Percentiles rank a stretch among this genome's conserved stretches.
These are phyloP conservation scores for Acanthaster planci DNA, from an alignment of 35 echinoderm and acorn worm genomes.

Conservation along the genomic window DNA sequence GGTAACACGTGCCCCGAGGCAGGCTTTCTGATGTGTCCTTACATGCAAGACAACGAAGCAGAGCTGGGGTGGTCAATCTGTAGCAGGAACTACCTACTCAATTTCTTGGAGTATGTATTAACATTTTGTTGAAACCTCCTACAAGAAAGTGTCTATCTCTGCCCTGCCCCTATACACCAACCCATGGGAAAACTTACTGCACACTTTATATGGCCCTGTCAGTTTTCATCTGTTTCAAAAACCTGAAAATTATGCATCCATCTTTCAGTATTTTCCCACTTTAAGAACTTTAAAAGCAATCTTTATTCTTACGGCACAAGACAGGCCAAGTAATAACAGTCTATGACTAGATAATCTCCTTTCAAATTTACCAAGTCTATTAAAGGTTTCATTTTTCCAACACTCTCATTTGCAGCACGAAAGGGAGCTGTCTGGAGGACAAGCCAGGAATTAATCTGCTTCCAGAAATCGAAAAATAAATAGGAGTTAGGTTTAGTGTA, in stretches of 20 bases:
- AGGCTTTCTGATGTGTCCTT: not conserved
- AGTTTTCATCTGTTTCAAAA: not conserved
- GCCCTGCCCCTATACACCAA: not conserved
- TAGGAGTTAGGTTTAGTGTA: too few species aligned
- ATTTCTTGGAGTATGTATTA: not conserved
- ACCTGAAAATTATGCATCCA: not conserved
- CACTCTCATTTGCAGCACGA: not conserved
- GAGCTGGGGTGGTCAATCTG: not conserved
- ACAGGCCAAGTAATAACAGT: not conserved
- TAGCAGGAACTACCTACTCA: not conserved
- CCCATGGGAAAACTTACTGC: not conserved
- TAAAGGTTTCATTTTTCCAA: not conserved
- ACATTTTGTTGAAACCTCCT: too few species aligned
- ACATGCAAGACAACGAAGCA: conserved; percentile 2
- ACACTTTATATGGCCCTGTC: not conserved
- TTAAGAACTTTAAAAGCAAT: not conserved
- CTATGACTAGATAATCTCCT: not conserved
- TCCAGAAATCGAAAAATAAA: not conserved
- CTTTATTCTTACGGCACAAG: not conserved
- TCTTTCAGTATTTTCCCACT: too few species aligned
- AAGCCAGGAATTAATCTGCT: not conserved
- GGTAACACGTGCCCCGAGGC: not conserved
- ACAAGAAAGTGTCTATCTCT: not conserved
- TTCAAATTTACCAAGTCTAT: not conserved
- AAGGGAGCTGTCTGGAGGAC: not conserved